A percentile compares a stretch with the other conserved stretches of the same genome.
Evolutionary conservation across 2,888 invertebrate species (phyloP).

Genomic region (Junonia oenone): DNA sequence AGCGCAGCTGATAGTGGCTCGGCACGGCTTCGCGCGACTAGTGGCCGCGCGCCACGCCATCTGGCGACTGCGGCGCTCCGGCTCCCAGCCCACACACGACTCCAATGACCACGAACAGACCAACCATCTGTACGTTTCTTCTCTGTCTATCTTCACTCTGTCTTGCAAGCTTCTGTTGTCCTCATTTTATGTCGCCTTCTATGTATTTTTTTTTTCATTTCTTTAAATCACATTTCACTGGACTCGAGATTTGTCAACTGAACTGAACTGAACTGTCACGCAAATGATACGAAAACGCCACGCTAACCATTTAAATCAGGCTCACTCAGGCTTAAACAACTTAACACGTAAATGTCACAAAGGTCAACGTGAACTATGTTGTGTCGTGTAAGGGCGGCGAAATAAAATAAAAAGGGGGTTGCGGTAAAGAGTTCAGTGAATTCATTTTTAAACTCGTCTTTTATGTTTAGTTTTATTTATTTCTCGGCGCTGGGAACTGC

Average conservation of each 20-base stretch:
- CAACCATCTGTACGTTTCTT: conserved; percentile 77
- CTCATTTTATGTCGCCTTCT: conserved; percentile 28
- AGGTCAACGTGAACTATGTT: conserved; percentile 4
- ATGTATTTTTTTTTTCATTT: conserved; percentile 6
- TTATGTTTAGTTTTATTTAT: conserved; percentile 53
- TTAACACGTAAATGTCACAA: conserved; percentile 11
- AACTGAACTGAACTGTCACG: background rate
- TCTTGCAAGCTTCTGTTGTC: conserved; percentile 40
- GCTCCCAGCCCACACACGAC: conserved; percentile 73
- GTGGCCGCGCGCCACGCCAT: conserved; percentile 86
- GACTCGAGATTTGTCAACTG: background rate
- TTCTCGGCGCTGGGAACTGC: conserved; percentile 47
- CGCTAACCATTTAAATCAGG: background rate
- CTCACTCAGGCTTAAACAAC: no score
- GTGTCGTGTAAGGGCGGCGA: background rate
- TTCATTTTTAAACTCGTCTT: conserved; percentile 45
- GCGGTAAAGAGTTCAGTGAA: conserved; percentile 38
- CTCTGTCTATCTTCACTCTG: conserved; percentile 48
- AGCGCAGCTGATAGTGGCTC: conserved; percentile 80
- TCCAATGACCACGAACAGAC: conserved; percentile 76
- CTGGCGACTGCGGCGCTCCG: conserved; percentile 82
- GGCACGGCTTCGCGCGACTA: conserved; percentile 84
- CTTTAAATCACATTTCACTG: background rate
- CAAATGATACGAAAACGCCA: background rate
- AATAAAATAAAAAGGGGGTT: background rate